Percentiles rank a stretch among this genome's conserved stretches.
Conservation (phyloP, 2,113 vertebrate genomes). For the Trochalopteron elliotii region DNA sequence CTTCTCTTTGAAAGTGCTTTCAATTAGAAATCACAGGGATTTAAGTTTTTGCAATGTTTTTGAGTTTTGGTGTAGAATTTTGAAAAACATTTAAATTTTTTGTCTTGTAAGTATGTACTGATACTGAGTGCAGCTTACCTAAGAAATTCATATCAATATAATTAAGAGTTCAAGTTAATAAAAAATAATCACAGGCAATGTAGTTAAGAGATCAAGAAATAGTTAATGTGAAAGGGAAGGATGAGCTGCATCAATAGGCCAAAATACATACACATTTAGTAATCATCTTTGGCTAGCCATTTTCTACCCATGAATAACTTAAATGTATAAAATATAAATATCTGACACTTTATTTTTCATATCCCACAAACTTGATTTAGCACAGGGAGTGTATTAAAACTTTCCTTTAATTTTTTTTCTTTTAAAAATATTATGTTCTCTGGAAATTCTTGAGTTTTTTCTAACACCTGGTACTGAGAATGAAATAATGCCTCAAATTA, state of each 20-base stretch:
- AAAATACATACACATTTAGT: neutral
- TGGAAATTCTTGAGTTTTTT: neutral
- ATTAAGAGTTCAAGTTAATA: neutral
- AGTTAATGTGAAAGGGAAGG: neutral
- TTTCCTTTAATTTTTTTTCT: neutral
- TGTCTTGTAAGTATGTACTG: neutral
- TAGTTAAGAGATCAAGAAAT: neutral
- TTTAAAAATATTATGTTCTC: neutral
- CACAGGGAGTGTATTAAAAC: neutral
- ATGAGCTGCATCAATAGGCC: neutral
- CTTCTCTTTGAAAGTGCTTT: neutral
- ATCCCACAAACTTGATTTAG: neutral
- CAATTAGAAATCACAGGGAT: neutral
- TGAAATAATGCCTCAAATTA: neutral
- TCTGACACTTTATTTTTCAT: neutral
- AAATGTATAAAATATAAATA: neutral
- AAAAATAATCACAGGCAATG: neutral
- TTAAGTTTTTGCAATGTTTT: neutral
- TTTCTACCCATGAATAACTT: neutral
- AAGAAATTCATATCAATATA: neutral
- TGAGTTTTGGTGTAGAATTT: neutral
- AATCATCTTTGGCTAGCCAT: neutral
- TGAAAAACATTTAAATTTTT: neutral
- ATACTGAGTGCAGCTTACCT: neutral
- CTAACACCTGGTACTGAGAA: neutral